phyloP scores from a whole-genome alignment of 64 coral and sea anemone species.

The Montipora cactus region DNA sequence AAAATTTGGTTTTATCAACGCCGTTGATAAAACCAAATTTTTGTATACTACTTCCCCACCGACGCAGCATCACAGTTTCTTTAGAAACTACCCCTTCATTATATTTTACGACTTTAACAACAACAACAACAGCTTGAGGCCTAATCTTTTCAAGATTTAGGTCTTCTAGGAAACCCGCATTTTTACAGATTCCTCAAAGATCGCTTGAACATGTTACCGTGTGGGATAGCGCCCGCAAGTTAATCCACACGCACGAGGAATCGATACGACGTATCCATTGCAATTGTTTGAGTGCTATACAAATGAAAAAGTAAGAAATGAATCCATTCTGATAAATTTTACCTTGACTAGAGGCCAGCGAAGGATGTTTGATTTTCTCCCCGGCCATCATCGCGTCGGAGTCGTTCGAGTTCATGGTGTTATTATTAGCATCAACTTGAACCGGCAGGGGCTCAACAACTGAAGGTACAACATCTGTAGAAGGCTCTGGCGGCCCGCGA shows the following conservation, averaged over 20 bases:
- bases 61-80: too few relatives aligned
- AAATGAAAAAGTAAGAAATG: not conserved
- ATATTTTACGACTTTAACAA: too few relatives aligned
- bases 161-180: not conserved
- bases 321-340: not conserved
- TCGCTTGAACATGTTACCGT: not conserved
- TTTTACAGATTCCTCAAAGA: not conserved
- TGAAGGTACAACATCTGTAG: not conserved
- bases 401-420: not conserved
- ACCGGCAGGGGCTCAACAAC: not conserved
- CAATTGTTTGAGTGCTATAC: not conserved
- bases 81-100: too few relatives aligned
- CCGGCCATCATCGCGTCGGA: not conserved
- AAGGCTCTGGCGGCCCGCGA: not conserved
- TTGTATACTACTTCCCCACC: too few relatives aligned
- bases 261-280: not conserved
- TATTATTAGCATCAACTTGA: conserved; percentile 35
- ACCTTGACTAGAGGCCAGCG: conserved; percentile 3
- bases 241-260: not conserved
- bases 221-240: not conserved
- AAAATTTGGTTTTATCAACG: too few relatives aligned
- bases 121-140: too few relatives aligned
- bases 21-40: too few relatives aligned
- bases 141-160: too few relatives aligned
- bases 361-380: not conserved